Conservation (phyloP, 2,797 vertebrate genomes). For the Molothrus aeneus region DNA sequence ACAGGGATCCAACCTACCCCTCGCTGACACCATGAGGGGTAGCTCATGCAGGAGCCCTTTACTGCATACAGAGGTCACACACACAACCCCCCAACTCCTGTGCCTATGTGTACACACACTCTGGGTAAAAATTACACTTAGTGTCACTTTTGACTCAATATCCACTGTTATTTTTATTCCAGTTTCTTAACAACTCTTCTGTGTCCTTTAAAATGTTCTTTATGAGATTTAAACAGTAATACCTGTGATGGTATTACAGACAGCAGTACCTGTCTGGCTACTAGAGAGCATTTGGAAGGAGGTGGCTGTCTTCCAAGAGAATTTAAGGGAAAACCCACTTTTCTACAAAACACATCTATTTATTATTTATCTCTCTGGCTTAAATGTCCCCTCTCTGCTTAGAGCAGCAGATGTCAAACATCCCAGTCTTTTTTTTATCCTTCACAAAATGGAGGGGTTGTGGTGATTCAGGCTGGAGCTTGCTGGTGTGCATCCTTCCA, state of each 20-base stretch:
- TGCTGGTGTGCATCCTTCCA: not conserved
- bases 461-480: not conserved
- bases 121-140: not conserved
- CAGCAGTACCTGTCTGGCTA: not conserved
- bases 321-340: not conserved
- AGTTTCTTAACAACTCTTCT: not conserved
- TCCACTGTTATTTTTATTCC: not conserved
- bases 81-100: fast-evolving
- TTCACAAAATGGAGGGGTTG: not conserved
- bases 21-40: not conserved
- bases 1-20: not conserved
- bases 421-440: not conserved
- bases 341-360: not conserved
- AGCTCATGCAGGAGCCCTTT: not conserved
- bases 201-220: not conserved
- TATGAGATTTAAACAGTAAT: not conserved
- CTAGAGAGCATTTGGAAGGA: not conserved
- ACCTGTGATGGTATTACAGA: too few relatives aligned
- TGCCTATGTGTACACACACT: fast-evolving
- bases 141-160: not conserved
- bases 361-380: not conserved
- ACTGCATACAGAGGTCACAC: not conserved
- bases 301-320: not conserved
- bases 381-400: not conserved
- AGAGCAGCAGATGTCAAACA: not conserved